Percentiles rank a stretch among this genome's conserved stretches.
phyloP scores from a whole-genome alignment of 2,113 vertebrate genomes.

The Lepisosteus osseus region DNA sequence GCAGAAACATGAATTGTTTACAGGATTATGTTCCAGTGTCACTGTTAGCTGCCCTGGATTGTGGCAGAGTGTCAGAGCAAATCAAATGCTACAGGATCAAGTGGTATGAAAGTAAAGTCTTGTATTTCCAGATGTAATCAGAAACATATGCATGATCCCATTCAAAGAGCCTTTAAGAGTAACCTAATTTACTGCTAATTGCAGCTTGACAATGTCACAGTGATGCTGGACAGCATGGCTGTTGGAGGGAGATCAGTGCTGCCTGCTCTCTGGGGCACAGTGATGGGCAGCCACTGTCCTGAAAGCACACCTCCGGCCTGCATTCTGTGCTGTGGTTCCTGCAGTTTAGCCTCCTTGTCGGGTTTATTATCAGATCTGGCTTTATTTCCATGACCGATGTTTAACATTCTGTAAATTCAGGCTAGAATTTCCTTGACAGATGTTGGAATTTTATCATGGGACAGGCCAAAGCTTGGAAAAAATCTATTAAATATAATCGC shows the following conservation, averaged over 20 bases:
- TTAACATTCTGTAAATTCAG: constrained; percentile 55
- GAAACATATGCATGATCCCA: constrained; percentile 55
- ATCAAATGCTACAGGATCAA: constrained; percentile 60
- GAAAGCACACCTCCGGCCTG: constrained; percentile 10
- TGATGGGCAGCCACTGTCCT: constrained; percentile 11
- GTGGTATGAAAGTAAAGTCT: constrained; percentile 53
- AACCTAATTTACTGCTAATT: constrained; percentile 63
- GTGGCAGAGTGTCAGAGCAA: constrained; percentile 60
- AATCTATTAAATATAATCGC: constrained; percentile 29
- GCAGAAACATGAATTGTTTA: constrained; percentile 60
- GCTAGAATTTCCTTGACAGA: constrained; percentile 62
- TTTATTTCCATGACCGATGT: constrained; percentile 43
- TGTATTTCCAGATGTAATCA: constrained; percentile 59
- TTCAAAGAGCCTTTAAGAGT: constrained; percentile 33
- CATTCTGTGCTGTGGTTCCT: constrained; percentile 16
- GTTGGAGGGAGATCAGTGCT: constrained; percentile 4
- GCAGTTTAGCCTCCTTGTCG: constrained; percentile 34
- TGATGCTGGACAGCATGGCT: constrained; percentile 45
- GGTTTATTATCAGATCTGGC: constrained; percentile 57
- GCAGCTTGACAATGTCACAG: constrained; percentile 50
- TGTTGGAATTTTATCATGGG: constrained; percentile 54
- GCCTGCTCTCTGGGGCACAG: not conserved
- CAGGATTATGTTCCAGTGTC: constrained; percentile 57
- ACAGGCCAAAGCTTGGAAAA: constrained; percentile 48
- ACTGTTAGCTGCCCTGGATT: constrained; percentile 54